Conservation (phyloP, 2,888 invertebrate species). For the Trichogramma dendrolimi region DNA sequence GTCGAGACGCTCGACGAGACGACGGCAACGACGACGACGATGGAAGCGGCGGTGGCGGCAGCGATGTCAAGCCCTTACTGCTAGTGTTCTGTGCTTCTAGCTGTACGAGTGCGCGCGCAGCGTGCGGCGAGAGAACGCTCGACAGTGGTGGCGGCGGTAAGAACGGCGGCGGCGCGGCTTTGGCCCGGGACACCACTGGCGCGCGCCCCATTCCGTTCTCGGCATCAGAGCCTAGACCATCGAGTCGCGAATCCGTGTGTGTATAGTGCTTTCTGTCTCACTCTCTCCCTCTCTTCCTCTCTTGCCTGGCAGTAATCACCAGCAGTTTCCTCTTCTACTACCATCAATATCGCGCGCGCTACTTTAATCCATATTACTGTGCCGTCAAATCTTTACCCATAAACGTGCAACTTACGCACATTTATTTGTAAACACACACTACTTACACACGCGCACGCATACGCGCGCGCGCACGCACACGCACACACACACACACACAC, state of each 20-base stretch:
- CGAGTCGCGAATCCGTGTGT: slow-evolving; percentile 16
- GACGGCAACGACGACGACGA: slow-evolving; percentile 31
- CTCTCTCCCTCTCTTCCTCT: background rate
- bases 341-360: too few species aligned
- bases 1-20: slow-evolving; percentile 28
- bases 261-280: slow-evolving; percentile 5
- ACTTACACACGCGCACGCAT: too few species aligned
- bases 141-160: too few species aligned
- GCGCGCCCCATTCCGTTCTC: slow-evolving; percentile 52
- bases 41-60: too few species aligned
- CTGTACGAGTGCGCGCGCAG: slow-evolving; percentile 4
- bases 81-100: too few species aligned
- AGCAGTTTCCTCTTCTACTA: background rate
- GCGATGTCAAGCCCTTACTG: too few species aligned
- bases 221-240: slow-evolving; percentile 50
- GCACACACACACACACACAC: background rate
- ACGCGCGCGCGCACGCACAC: background rate
- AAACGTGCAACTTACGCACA: too few species aligned
- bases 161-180: slow-evolving; percentile 31
- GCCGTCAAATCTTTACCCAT: too few species aligned
- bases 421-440: too few species aligned
- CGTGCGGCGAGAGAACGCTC: background rate
- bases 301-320: background rate
- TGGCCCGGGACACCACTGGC: slow-evolving; percentile 51
- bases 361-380: too few species aligned